phyloP scores from a whole-genome alignment of 2,888 invertebrate species.

The Neoitamus cyanurus region DNA sequence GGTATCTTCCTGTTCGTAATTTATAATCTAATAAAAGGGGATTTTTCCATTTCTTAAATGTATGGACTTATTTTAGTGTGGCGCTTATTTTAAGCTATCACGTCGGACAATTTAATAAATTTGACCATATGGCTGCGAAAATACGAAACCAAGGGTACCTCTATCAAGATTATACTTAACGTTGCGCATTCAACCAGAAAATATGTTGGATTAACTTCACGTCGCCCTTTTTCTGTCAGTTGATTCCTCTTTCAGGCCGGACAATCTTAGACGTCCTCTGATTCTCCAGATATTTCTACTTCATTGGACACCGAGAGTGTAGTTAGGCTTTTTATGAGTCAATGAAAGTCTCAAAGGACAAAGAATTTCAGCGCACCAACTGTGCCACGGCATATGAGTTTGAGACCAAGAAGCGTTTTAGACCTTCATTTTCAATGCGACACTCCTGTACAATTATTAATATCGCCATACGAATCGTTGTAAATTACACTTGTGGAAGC shows the following conservation, averaged over 20 bases:
- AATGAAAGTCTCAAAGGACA: not conserved
- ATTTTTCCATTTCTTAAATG: conserved; percentile 20
- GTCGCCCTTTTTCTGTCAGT: conserved; percentile 42
- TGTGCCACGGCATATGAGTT: not conserved
- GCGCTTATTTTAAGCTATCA: conserved; percentile 4
- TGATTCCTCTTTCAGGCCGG: conserved; percentile 27
- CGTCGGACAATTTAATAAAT: conserved; percentile 51
- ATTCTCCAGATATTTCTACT: conserved; percentile 50
- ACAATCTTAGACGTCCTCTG: conserved; percentile 2
- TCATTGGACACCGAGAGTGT: conserved; percentile 37
- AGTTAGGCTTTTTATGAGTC: conserved; percentile 33
- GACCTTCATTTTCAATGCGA: too few species aligned
- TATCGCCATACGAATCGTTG: too few species aligned
- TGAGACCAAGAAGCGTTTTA: too few species aligned
- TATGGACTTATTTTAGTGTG: conserved; percentile 29
- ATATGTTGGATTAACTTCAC: conserved; percentile 53
- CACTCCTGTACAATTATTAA: too few species aligned
- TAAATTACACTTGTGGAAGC: too few species aligned
- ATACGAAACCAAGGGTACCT: conserved; percentile 50
- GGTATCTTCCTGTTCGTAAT: too few species aligned
- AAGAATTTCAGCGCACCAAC: not conserved
- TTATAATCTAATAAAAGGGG: conserved; percentile 32
- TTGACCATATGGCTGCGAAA: conserved; percentile 51
- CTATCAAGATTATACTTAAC: conserved; percentile 52
- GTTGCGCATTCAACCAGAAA: conserved; percentile 52